Percentiles rank a stretch among this genome's conserved stretches.
These are phyloP conservation scores for Hiodon alosoides DNA, from an alignment of 2,113 vertebrate species.

Conservation along the genomic window DNA sequence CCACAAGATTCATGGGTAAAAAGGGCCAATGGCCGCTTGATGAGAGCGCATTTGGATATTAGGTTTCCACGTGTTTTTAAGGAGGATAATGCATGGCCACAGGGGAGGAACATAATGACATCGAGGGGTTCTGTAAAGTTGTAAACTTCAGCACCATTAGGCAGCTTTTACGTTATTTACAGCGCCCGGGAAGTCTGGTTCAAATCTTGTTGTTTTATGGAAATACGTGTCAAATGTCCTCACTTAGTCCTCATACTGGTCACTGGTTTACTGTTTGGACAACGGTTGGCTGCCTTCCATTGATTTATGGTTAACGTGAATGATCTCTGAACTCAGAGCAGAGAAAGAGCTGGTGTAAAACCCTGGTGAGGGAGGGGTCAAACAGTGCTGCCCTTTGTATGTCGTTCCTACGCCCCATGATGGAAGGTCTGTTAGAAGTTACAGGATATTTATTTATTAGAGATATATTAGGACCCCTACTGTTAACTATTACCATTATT, in stretches of 20 bases:
- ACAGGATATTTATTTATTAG: background rate
- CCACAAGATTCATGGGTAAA: background rate
- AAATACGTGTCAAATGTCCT: background rate
- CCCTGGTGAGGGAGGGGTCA: background rate
- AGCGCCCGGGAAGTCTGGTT: background rate
- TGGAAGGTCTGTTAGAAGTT: background rate
- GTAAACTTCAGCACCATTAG: no score
- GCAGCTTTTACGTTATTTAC: background rate
- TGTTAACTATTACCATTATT: no score
- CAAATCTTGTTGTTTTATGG: background rate
- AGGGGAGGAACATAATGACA: slow-evolving; percentile 1
- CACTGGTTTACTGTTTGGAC: background rate
- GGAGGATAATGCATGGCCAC: background rate
- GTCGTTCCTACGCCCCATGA: background rate
- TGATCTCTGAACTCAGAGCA: no score
- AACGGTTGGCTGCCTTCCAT: no score
- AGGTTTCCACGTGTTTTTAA: background rate
- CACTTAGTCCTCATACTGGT: background rate
- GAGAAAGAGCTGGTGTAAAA: no score
- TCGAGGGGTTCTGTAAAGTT: background rate
- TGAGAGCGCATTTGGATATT: background rate
- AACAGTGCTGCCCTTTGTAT: background rate
- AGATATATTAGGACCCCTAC: no score
- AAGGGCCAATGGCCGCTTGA: background rate
- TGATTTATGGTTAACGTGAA: no score